phyloP scores from a whole-genome alignment of 2,797 vertebrate genomes.

The Acanthornis magna region DNA sequence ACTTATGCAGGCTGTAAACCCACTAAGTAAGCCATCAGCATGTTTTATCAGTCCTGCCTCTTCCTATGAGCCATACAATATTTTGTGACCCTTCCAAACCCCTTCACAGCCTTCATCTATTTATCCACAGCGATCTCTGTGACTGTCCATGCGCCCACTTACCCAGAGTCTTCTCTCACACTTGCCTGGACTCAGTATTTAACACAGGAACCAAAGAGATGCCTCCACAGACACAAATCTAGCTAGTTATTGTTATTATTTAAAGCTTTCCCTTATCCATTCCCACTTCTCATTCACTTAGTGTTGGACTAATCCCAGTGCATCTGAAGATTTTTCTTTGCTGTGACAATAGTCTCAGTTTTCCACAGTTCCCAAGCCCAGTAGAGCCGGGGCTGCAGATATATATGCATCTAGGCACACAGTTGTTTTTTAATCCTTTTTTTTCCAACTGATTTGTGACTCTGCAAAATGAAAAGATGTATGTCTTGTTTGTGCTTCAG shows the following conservation, averaged over 20 bases:
- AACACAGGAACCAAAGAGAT: not conserved
- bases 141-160: not conserved
- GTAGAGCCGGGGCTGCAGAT: not conserved
- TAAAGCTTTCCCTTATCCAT: not conserved
- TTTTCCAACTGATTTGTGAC: not conserved
- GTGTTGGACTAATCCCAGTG: not conserved
- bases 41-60: not conserved
- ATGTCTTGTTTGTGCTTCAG: not conserved
- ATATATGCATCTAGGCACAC: not conserved
- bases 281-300: not conserved
- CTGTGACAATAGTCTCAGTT: not conserved
- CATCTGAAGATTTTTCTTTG: not conserved
- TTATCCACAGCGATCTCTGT: not conserved
- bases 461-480: not conserved
- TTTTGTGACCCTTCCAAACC: not conserved
- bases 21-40: not conserved
- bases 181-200: not conserved
- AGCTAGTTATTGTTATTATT: not conserved
- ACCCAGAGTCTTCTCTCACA: not conserved
- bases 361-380: not conserved
- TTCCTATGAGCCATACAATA: not conserved
- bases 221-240: not conserved
- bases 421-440: not conserved
- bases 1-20: not conserved
- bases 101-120: not conserved